Percentiles rank a stretch among this genome's conserved stretches.
Evolutionary conservation across 2,888 invertebrate species (phyloP).

Genomic region (Dasysyrphus tricinctus): DNA sequence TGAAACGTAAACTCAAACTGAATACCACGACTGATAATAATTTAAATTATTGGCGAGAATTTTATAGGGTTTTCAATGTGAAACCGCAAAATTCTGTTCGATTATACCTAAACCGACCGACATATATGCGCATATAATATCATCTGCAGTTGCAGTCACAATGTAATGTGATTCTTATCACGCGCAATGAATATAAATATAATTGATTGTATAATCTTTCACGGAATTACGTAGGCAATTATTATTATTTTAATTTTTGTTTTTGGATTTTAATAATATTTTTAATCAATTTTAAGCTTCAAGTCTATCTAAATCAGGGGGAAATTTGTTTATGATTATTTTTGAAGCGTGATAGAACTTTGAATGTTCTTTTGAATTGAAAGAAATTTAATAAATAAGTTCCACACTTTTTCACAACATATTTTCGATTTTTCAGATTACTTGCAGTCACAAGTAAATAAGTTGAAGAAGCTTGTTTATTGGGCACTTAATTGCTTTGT

Average conservation of each 20-base stretch:
- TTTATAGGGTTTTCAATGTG: conserved; percentile 22
- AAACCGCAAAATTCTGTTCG: conserved; percentile 10
- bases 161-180: conserved; percentile 39
- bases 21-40: conserved; percentile 30
- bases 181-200: conserved; percentile 8
- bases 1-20: conserved; percentile 48
- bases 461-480: too few relatives aligned
- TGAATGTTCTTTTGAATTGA: not conserved
- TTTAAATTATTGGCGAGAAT: not conserved
- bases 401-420: not conserved
- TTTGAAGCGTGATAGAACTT: not conserved
- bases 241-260: conserved; percentile 5
- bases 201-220: conserved; percentile 23
- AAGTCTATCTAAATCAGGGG: conserved; percentile 2
- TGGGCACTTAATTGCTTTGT: too few relatives aligned
- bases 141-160: conserved; percentile 25
- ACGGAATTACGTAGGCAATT: conserved; percentile 23
- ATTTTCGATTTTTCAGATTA: too few relatives aligned
- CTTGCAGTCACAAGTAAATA: too few relatives aligned
- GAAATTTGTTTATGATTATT: not conserved
- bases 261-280: not conserved
- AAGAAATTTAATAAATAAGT: not conserved
- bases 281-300: not conserved
- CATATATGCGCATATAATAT: not conserved
- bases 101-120: not conserved